Evolutionary conservation across 2,797 vertebrate species (phyloP).

Genomic region (Myotis myotis): DNA sequence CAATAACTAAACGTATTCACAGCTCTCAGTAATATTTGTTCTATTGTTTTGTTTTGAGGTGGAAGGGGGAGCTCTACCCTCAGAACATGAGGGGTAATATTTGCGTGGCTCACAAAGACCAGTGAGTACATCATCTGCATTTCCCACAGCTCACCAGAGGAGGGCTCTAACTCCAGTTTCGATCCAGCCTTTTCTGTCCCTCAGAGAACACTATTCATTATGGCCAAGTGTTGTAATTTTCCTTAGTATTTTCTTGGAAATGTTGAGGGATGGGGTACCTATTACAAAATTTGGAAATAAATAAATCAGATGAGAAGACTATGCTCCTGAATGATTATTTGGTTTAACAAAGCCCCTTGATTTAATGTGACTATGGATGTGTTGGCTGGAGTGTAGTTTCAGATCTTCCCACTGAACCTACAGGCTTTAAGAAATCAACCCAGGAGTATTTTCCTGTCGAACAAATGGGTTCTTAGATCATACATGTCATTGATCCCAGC

Average conservation of each 20-base stretch:
- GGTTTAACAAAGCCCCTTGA: not conserved
- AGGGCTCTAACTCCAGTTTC: not conserved
- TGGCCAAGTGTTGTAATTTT: slow-evolving; percentile 5
- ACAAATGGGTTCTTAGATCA: not conserved
- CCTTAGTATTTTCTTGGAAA: not conserved
- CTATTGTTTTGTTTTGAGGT: slow-evolving; percentile 65
- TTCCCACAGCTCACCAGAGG: not conserved
- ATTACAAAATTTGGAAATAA: not conserved
- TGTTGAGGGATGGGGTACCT: slow-evolving; percentile 26
- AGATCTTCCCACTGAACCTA: not conserved
- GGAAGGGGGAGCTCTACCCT: slow-evolving; percentile 49
- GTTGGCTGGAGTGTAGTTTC: not conserved
- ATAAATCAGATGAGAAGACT: slow-evolving; percentile 14
- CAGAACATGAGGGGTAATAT: slow-evolving; percentile 46
- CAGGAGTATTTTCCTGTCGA: not conserved
- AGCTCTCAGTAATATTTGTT: slow-evolving; percentile 52
- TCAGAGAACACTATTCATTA: not conserved
- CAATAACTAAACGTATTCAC: not conserved
- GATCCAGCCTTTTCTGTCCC: not conserved
- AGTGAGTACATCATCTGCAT: slow-evolving; percentile 31
- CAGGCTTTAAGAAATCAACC: slow-evolving; percentile 6
- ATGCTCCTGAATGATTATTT: not conserved
- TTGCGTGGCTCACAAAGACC: slow-evolving; percentile 53
- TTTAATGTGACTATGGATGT: not conserved
- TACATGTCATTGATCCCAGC: not conserved